Evolutionary conservation across 1,140 invertebrate species (phyloP).

Genomic region (Pogonomyrmex californicus): DNA sequence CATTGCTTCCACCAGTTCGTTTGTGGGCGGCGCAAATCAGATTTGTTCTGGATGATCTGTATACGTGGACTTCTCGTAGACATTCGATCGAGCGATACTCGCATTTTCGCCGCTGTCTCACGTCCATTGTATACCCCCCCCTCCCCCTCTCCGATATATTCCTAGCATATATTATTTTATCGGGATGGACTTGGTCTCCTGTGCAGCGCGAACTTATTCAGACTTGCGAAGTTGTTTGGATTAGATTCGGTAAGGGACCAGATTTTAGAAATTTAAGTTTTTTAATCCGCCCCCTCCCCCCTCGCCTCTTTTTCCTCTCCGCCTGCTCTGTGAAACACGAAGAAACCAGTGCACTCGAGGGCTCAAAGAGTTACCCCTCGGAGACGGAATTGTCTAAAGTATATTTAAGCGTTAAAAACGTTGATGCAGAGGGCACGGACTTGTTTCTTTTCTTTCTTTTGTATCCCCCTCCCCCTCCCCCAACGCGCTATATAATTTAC

Average conservation of each 20-base stretch:
- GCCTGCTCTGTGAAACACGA: not conserved
- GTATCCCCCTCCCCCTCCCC: slow-evolving; percentile 16
- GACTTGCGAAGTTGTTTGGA: slow-evolving; percentile 44
- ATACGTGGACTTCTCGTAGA: slow-evolving; percentile 55
- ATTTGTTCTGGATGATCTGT: slow-evolving; percentile 66
- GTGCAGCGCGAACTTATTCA: slow-evolving; percentile 40
- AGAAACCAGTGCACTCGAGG: slow-evolving; percentile 20
- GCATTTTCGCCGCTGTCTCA: slow-evolving; percentile 30
- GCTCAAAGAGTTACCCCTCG: slow-evolving; percentile 32
- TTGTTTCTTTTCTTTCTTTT: slow-evolving; percentile 44
- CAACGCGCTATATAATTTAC: slow-evolving; percentile 65
- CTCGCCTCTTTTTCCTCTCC: not conserved
- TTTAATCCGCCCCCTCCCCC: slow-evolving; percentile 47
- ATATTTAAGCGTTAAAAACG: slow-evolving; percentile 49
- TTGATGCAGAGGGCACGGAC: slow-evolving; percentile 65
- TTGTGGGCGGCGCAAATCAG: slow-evolving; percentile 27
- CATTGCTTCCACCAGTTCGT: slow-evolving; percentile 40
- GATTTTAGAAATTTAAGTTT: slow-evolving; percentile 71
- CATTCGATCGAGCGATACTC: slow-evolving; percentile 46
- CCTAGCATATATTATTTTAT: slow-evolving; percentile 68
- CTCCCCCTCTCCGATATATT: too few species aligned
- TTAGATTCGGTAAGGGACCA: slow-evolving; percentile 78
- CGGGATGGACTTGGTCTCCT: slow-evolving; percentile 58
- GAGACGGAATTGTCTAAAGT: slow-evolving; percentile 65
- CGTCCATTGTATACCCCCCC: slow-evolving; percentile 27